Evolutionary conservation across 2,797 vertebrate species (phyloP).

Genomic region (Poecilia gillii): DNA sequence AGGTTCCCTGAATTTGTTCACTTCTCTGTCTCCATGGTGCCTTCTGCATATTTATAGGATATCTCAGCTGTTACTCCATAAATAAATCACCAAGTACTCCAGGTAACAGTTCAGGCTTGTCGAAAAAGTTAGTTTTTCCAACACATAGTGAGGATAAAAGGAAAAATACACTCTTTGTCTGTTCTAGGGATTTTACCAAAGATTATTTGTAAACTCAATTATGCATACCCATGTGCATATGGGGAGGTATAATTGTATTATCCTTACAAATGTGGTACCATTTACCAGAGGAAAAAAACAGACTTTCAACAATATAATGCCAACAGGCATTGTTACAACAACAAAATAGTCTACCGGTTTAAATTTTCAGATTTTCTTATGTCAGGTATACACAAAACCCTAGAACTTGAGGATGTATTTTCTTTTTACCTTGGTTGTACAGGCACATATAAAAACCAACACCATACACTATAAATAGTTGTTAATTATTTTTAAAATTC

Average conservation of each 20-base stretch:
- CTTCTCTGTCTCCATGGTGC: slow-evolving; percentile 40
- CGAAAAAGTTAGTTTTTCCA: neutral
- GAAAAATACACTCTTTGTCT: neutral
- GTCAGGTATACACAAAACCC: neutral
- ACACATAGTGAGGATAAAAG: neutral
- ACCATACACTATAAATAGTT: neutral
- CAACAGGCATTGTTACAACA: neutral
- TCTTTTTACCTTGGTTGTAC: neutral
- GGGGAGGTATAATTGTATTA: neutral
- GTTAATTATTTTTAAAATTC: neutral
- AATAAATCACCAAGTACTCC: neutral
- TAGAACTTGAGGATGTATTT: neutral
- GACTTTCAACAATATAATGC: too few species aligned
- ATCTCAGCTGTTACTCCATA: neutral
- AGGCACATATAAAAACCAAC: neutral
- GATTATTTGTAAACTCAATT: neutral
- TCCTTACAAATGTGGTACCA: too few species aligned
- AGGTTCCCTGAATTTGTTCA: slow-evolving; percentile 26
- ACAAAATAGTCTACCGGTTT: neutral
- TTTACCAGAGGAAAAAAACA: too few species aligned
- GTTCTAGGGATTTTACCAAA: neutral
- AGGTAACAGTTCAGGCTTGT: neutral
- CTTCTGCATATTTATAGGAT: slow-evolving; percentile 30
- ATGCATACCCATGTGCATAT: neutral
- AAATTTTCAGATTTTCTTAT: neutral